Evolutionary conservation across 2,797 vertebrate species (phyloP), one percentile per base, ranked within the genome.

Genomic region (Ataeniobius toweri): DNA sequence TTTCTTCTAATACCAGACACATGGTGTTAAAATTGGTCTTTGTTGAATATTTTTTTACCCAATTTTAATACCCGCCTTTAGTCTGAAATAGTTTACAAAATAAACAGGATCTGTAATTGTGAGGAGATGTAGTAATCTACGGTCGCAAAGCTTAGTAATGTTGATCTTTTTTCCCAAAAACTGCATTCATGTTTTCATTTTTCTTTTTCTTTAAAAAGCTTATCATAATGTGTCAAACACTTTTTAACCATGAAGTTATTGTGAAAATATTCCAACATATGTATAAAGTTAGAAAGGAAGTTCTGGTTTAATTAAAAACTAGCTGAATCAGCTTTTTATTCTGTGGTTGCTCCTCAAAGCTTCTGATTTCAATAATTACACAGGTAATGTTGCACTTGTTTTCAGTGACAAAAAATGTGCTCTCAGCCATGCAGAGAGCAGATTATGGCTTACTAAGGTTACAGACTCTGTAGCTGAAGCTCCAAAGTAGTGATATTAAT

Each of bases 361-460:
- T 88, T 75, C 80, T 88, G 92, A 93, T 94, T 93, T 92, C 73
- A 81, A 90, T 85, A 94, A 91, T 94, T 94, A 91, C 83, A 85
- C n/a, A 31, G 77, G 84, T 78, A 81, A 83, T 91, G 86, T 89
- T 88, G 81, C 71, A 76, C 84, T 93, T 79, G 81, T 74, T 65
- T 65, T 73, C 71, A 81, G 74, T 67, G 74, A 80, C 78, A 69
- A 39, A 83, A 78, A 74, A 58, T 81, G 75, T 78, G 76, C 44
- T 53, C 78, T 46, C 44, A 72, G 71, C 68, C 39, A 9, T 86
- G 72, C 85, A 81, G 80, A 90, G 73, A 76, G 69, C 67, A 80
- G 75, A 89, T 86, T 22, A 20, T 20, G 31, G 18, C 31, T 20
- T 63, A 31, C 18, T 20, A 71, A 82, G 86, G 82, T 89, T 74